Evolutionary conservation across 2,888 invertebrate species (phyloP).

Genomic region (Parapristionchus giblindavisi): DNA sequence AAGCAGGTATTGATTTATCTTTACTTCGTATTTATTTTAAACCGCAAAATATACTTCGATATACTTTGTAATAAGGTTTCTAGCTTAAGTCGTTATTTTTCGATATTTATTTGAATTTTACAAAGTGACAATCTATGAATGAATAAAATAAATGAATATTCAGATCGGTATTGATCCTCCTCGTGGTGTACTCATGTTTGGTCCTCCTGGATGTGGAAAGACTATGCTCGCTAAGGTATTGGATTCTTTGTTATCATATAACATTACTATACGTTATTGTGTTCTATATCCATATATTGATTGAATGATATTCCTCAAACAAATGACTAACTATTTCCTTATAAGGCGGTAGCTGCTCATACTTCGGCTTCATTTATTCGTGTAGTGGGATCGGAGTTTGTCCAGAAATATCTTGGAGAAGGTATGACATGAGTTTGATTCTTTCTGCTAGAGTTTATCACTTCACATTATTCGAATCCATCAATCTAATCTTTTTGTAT

Average conservation of each 20-base stretch:
- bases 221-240: constrained; percentile 93
- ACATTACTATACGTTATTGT: no score
- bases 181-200: constrained; percentile 96
- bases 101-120: no score
- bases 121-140: no score
- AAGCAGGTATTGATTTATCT: constrained; percentile 77
- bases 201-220: constrained; percentile 98
- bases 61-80: no score
- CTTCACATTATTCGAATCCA: neutral
- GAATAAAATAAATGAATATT: constrained; percentile 23
- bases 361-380: constrained; percentile 89
- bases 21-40: no score
- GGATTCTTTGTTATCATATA: constrained; percentile 75
- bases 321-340: neutral
- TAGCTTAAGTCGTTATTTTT: no score
- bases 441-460: neutral
- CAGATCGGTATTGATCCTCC: constrained; percentile 94
- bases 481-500: no score
- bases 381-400: constrained; percentile 98
- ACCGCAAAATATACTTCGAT: no score
- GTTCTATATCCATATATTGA: neutral
- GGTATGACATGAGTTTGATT: constrained; percentile 70
- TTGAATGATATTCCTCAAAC: neutral
- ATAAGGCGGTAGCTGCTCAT: constrained; percentile 65
- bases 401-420: constrained; percentile 98